Conservation (phyloP, 2,888 invertebrate genomes). For the Spisula solida region DNA sequence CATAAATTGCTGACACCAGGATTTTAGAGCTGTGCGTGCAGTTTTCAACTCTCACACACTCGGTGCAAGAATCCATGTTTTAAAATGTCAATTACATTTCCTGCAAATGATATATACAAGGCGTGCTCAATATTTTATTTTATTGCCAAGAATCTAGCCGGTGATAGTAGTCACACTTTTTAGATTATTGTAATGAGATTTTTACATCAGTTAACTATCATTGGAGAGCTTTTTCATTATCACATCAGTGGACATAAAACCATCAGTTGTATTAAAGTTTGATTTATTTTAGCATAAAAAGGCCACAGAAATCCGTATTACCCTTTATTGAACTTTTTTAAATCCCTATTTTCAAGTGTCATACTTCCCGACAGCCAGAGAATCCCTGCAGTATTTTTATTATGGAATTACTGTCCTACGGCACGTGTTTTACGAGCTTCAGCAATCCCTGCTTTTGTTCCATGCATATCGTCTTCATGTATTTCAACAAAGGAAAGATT, state of each 20-base stretch:
- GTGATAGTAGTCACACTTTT: slow-evolving; percentile 27
- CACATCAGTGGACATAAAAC: slow-evolving; percentile 1
- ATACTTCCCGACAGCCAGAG: slow-evolving; percentile 34
- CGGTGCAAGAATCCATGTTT: not conserved
- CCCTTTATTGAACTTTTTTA: slow-evolving; percentile 43
- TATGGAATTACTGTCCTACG: slow-evolving; percentile 55
- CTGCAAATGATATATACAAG: not conserved
- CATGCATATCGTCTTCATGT: slow-evolving; percentile 37
- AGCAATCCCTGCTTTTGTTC: slow-evolving; percentile 52
- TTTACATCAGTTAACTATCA: slow-evolving; percentile 30
- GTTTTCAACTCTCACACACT: slow-evolving; percentile 6
- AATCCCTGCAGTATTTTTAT: slow-evolving; percentile 52
- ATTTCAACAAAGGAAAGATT: slow-evolving; percentile 57
- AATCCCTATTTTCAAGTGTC: slow-evolving; percentile 37
- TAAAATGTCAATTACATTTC: slow-evolving; percentile 29
- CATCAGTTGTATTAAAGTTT: slow-evolving; percentile 13
- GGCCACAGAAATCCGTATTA: slow-evolving; percentile 33
- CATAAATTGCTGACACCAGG: slow-evolving; percentile 18
- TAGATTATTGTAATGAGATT: slow-evolving; percentile 34
- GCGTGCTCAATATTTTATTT: slow-evolving; percentile 7
- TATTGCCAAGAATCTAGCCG: not conserved
- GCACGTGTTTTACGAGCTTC: slow-evolving; percentile 53
- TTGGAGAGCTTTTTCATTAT: slow-evolving; percentile 18
- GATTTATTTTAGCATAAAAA: slow-evolving; percentile 45
- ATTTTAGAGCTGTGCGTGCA: slow-evolving; percentile 5